phyloP scores from a whole-genome alignment of 2,113 vertebrate genomes.

The Nycticryphes semicollaris region DNA sequence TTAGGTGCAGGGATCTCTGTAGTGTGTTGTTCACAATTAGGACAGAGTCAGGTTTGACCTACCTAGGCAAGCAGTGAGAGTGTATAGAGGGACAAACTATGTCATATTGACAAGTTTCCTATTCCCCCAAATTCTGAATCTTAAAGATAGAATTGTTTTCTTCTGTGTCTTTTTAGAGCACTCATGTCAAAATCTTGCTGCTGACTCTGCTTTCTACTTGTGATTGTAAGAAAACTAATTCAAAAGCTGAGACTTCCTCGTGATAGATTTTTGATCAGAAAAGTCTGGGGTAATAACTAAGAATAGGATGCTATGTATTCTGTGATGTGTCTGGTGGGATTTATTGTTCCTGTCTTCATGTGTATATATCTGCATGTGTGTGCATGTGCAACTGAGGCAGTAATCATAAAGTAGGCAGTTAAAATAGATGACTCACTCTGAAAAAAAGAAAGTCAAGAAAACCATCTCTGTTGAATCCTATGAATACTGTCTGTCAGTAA shows the following conservation, averaged over 20 bases:
- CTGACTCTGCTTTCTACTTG: neutral
- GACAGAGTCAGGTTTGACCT: neutral
- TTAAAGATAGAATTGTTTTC: neutral
- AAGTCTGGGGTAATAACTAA: neutral
- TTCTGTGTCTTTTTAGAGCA: neutral
- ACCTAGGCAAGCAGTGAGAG: neutral
- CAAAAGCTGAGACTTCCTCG: neutral
- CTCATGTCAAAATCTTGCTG: neutral
- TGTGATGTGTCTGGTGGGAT: neutral
- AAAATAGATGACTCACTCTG: neutral
- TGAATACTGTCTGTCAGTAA: neutral
- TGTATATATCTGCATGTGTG: neutral
- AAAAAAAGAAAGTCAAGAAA: neutral
- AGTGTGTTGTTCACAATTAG: neutral
- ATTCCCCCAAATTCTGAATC: neutral
- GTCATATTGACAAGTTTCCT: neutral
- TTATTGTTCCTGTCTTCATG: neutral
- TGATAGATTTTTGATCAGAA: neutral
- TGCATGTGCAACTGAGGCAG: neutral
- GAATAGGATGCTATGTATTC: neutral
- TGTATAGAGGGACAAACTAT: neutral
- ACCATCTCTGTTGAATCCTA: neutral
- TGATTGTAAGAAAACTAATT: neutral
- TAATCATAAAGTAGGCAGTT: neutral
- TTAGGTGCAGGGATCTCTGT: neutral